Percentiles rank a stretch among this genome's conserved stretches.
Evolutionary conservation across 2,113 vertebrate genomes (phyloP).

Genomic region (Chloropsis cyanopogon): DNA sequence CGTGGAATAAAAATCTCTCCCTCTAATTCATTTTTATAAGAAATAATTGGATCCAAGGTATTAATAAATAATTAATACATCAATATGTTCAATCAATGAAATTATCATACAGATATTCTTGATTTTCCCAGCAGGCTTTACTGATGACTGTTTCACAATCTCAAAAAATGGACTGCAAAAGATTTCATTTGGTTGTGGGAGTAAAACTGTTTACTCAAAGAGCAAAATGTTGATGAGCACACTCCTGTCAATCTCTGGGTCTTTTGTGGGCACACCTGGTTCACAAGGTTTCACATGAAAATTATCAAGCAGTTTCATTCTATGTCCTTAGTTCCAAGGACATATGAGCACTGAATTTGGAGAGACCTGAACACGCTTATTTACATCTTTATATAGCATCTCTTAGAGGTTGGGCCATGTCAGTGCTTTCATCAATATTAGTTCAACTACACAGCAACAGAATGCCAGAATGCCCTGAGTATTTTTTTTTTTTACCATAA

Average conservation of each 20-base stretch:
- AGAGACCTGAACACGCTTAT: background rate
- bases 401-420: background rate
- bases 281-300: background rate
- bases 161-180: background rate
- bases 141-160: background rate
- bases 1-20: background rate
- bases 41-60: background rate
- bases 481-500: background rate
- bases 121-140: background rate
- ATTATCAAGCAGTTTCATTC: background rate
- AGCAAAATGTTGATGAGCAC: background rate
- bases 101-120: background rate
- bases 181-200: background rate
- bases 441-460: background rate
- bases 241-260: background rate
- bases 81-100: background rate
- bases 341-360: background rate
- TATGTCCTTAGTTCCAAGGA: background rate
- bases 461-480: background rate
- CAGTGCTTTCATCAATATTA: background rate
- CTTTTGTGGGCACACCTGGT: background rate
- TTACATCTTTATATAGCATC: background rate
- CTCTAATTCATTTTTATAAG: background rate
- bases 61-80: background rate
- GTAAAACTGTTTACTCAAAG: background rate